These are phyloP conservation scores for Onychostoma macrolepis DNA, from an alignment of 2,113 vertebrate genomes.

Conservation along the genomic window DNA sequence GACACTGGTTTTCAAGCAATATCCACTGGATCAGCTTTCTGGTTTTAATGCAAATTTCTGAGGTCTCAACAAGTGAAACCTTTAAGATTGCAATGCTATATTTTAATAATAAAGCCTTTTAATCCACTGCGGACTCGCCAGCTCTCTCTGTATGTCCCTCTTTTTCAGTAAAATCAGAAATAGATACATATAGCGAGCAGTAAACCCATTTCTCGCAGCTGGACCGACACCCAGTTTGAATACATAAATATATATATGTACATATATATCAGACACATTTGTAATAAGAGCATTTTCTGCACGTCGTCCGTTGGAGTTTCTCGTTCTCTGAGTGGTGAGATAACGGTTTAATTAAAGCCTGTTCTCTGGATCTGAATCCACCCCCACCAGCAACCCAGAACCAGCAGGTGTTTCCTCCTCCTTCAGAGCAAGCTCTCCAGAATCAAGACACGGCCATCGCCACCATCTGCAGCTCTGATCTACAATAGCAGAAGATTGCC, in stretches of 20 bases:
- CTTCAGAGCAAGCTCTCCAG: conserved; percentile 30
- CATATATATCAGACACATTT: not conserved
- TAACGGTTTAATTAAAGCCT: conserved; percentile 54
- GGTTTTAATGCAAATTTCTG: not conserved
- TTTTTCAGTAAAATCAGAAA: not conserved
- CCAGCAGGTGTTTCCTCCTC: conserved; percentile 52
- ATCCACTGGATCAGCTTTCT: no score
- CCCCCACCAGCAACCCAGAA: conserved; percentile 14
- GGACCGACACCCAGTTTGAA: not conserved
- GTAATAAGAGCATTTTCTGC: not conserved
- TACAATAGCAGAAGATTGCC: conserved; percentile 13
- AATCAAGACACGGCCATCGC: conserved; percentile 28
- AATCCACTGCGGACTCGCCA: no score
- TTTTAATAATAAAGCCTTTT: no score
- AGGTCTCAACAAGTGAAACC: not conserved
- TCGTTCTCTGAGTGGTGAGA: conserved; percentile 9
- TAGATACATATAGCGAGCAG: not conserved
- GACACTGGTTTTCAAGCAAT: no score
- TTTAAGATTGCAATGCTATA: no score
- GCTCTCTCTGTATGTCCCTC: not conserved
- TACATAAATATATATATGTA: not conserved
- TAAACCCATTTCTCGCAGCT: not conserved
- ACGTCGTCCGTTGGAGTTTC: not conserved
- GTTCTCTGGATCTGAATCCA: conserved; percentile 36
- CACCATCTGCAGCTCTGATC: conserved; percentile 43